Percentiles rank a stretch among this genome's conserved stretches.
Conservation (phyloP, 2,113 vertebrate species). For the Turnix velox region DNA sequence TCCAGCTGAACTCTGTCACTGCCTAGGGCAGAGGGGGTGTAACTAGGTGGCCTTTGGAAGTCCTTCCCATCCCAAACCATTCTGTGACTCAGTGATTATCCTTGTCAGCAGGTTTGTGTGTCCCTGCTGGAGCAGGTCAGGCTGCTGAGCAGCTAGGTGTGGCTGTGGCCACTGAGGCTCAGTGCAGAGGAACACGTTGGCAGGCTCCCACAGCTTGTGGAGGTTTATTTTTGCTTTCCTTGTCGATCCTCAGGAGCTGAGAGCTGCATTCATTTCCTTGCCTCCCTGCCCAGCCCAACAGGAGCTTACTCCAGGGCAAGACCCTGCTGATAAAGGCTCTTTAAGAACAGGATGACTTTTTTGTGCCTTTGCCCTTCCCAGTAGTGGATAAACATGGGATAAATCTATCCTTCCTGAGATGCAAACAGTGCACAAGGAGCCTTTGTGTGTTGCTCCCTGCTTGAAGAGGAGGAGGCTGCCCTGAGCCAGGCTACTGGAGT, state of each 20-base stretch:
- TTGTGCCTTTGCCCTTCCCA: accelerated
- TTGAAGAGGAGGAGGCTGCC: neutral
- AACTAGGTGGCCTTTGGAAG: neutral
- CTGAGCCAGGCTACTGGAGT: neutral
- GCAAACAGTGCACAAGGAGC: neutral
- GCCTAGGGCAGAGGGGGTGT: neutral
- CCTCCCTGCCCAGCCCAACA: neutral
- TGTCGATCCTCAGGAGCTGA: neutral
- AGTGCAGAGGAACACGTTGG: neutral
- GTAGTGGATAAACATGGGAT: neutral
- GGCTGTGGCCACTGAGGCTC: neutral
- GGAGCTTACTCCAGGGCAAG: neutral
- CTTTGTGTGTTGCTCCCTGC: neutral
- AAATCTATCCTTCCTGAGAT: accelerated
- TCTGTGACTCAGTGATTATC: neutral
- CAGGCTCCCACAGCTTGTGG: accelerated
- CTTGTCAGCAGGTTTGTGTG: neutral
- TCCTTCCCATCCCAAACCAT: neutral
- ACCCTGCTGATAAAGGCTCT: neutral
- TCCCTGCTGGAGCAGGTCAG: too few species aligned
- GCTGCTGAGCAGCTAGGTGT: neutral
- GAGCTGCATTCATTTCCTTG: neutral
- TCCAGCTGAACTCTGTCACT: neutral
- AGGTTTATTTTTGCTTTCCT: neutral
- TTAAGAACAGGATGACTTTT: neutral